Evolutionary conservation across 35 echinoderm and acorn worm genomes (phyloP).

Genomic region (Lytechinus variegatus): DNA sequence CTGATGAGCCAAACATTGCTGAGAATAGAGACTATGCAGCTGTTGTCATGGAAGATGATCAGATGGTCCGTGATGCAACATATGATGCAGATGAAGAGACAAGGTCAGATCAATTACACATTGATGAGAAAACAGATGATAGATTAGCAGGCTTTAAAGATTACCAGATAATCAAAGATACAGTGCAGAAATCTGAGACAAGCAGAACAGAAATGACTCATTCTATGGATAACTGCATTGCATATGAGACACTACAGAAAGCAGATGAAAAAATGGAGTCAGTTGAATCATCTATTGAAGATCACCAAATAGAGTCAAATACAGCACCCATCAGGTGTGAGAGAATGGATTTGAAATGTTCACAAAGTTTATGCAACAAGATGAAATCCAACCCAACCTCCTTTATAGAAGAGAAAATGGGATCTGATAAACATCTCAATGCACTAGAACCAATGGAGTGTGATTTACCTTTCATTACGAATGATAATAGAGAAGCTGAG

Average conservation of each 20-base stretch:
- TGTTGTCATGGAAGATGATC: neutral
- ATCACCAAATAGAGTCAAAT: neutral
- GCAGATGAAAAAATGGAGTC: neutral
- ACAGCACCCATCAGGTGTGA: neutral
- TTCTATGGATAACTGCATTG: neutral
- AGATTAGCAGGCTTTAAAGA: neutral
- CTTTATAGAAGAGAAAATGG: no score
- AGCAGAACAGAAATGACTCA: neutral
- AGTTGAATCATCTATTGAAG: neutral
- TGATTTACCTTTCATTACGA: no score
- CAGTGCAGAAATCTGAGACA: neutral
- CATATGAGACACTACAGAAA: neutral
- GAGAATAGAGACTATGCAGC: no score
- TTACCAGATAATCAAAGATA: neutral
- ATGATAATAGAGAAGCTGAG: no score
- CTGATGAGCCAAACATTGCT: no score
- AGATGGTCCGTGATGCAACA: neutral
- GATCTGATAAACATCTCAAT: no score
- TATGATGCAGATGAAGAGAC: neutral
- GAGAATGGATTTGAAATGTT: no score
- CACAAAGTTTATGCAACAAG: no score
- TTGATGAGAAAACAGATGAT: neutral
- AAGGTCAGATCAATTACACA: neutral
- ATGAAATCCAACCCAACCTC: no score
- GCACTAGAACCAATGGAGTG: no score